A percentile compares a stretch with the other conserved stretches of the same genome.
phyloP scores from a whole-genome alignment of 2,113 vertebrate genomes.

The mouse (Mus musculus) region DNA sequence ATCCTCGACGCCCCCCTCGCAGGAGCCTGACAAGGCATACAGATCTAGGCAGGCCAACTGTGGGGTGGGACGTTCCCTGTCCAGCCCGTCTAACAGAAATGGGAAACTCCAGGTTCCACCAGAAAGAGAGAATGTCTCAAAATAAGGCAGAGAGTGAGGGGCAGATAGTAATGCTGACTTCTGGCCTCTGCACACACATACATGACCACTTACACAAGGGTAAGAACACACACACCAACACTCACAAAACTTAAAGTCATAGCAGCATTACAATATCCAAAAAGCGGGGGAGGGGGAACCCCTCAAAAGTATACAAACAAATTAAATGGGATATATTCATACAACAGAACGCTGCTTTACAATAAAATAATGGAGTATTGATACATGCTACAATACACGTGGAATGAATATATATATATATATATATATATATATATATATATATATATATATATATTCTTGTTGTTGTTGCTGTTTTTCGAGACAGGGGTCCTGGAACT shows the following conservation, averaged over 20 bases:
- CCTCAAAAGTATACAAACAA: neutral
- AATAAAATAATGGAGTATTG: neutral
- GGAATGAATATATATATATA: no score
- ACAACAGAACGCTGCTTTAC: neutral
- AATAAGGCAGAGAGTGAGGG: neutral
- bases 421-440: no score
- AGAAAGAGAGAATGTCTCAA: neutral
- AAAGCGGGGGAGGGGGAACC: neutral
- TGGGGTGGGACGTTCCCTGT: neutral
- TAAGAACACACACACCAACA: neutral
- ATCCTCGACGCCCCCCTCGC: neutral
- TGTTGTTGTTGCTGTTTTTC: no score
- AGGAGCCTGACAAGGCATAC: neutral
- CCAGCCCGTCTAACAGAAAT: neutral
- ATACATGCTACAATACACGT: no score
- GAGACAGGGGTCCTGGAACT: no score
- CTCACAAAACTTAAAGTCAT: neutral
- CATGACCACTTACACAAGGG: no score
- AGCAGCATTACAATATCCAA: neutral
- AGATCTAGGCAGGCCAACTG: neutral
- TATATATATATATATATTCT: no score
- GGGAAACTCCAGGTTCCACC: neutral
- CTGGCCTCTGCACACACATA: neutral
- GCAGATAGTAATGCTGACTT: neutral
- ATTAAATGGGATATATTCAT: neutral